Evolutionary conservation across 2,113 vertebrate species (phyloP).

Genomic region (Platichthys flesus): DNA sequence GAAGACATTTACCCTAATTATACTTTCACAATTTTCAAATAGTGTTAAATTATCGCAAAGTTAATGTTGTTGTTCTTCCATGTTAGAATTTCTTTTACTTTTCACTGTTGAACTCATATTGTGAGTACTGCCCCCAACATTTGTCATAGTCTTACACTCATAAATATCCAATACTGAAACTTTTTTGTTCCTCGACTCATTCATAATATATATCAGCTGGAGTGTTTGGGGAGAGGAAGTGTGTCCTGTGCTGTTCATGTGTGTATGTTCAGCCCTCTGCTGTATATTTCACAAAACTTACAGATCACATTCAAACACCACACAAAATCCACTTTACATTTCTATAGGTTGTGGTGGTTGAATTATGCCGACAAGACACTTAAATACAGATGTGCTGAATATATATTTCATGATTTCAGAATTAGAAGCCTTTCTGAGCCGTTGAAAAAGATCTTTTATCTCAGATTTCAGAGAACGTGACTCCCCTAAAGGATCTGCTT

Average conservation of each 20-base stretch:
- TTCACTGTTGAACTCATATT: not conserved
- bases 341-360: no score
- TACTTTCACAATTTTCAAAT: no score
- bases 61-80: not conserved
- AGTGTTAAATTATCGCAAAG: not conserved
- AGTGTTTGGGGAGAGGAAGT: not conserved
- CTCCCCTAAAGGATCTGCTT: not conserved
- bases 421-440: no score
- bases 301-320: no score
- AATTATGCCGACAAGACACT: no score
- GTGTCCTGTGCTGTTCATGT: not conserved
- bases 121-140: not conserved
- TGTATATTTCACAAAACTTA: not conserved
- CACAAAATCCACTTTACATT: no score
- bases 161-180: not conserved
- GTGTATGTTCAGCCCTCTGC: not conserved
- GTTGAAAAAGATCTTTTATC: no score
- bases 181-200: slow-evolving; percentile 10
- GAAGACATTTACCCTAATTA: no score
- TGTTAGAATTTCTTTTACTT: not conserved
- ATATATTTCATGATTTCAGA: no score
- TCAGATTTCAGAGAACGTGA: no score
- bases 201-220: slow-evolving; percentile 10
- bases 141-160: not conserved
- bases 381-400: no score